These are phyloP conservation scores for Phaenicophaeus curvirostris DNA, from an alignment of 2,797 vertebrate genomes.

Conservation along the genomic window DNA sequence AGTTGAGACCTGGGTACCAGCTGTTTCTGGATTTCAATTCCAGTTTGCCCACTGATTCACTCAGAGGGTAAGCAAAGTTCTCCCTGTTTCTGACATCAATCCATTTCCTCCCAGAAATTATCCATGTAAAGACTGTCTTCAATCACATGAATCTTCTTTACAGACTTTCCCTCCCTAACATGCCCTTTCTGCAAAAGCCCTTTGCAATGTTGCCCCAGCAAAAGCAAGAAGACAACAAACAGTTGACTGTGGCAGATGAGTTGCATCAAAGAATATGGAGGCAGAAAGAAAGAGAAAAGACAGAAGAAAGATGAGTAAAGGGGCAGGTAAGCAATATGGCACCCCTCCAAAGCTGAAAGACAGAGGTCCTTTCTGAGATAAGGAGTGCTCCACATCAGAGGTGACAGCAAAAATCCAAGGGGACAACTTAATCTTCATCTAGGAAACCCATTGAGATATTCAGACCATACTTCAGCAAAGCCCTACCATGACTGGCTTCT, in stretches of 20 bases:
- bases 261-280: not conserved
- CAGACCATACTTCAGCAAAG: not conserved
- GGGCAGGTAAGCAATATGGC: rapidly evolving
- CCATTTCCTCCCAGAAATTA: rapidly evolving
- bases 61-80: not conserved
- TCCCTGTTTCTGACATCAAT: not conserved
- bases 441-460: not conserved
- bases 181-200: not conserved
- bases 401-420: not conserved
- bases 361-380: not conserved
- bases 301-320: not conserved
- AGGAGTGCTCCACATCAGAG: not conserved
- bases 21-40: not conserved
- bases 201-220: not conserved
- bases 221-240: not conserved
- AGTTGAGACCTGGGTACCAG: not conserved
- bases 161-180: not conserved
- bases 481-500: not conserved
- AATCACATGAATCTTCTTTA: not conserved
- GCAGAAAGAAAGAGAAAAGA: not conserved
- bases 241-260: not conserved
- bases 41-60: not conserved
- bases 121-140: not conserved
- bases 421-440: not conserved
- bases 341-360: not conserved